These are phyloP conservation scores for Drosophila subquinaria DNA, from an alignment of 2,888 invertebrate species.

Conservation along the genomic window DNA sequence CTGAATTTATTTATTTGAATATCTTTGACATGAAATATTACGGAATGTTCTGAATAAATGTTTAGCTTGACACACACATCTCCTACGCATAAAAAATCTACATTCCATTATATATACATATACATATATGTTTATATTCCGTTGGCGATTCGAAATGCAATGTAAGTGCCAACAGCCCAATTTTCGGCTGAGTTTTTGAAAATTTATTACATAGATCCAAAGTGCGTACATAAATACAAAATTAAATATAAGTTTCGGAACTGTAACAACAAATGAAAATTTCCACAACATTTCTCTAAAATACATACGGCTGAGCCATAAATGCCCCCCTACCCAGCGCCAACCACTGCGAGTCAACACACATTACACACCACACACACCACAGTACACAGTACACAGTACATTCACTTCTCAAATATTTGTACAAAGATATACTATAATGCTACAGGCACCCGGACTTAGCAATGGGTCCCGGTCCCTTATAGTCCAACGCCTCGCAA, in stretches of 20 bases:
- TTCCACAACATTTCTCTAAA: conserved; percentile 32
- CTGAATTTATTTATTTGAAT: not conserved
- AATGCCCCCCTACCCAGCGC: conserved; percentile 39
- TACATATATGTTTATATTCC: conserved; percentile 1
- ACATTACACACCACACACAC: conserved; percentile 17
- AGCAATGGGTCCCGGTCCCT: conserved; percentile 40
- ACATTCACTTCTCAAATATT: conserved; percentile 39
- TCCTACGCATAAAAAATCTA: conserved; percentile 14
- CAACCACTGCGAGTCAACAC: conserved; percentile 40
- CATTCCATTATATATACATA: not conserved
- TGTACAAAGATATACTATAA: conserved; percentile 11
- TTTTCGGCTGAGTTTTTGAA: conserved; percentile 13
- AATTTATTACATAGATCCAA: conserved; percentile 32
- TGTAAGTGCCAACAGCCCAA: conserved; percentile 59
- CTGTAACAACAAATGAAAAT: conserved; percentile 42
- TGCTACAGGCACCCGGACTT: conserved; percentile 33
- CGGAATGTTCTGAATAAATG: not conserved
- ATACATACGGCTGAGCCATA: conserved; percentile 20
- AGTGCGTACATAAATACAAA: conserved; percentile 36
- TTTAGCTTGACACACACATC: conserved; percentile 1
- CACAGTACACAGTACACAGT: conserved; percentile 12
- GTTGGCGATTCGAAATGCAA: conserved; percentile 28
- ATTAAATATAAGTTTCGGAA: conserved; percentile 47
- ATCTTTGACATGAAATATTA: not conserved
- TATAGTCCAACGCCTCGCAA: conserved; percentile 34